Percentiles rank a stretch among this genome's conserved stretches.
Conservation (phyloP, 2,888 invertebrate genomes). For the Glyphotaelius pellucidus region DNA sequence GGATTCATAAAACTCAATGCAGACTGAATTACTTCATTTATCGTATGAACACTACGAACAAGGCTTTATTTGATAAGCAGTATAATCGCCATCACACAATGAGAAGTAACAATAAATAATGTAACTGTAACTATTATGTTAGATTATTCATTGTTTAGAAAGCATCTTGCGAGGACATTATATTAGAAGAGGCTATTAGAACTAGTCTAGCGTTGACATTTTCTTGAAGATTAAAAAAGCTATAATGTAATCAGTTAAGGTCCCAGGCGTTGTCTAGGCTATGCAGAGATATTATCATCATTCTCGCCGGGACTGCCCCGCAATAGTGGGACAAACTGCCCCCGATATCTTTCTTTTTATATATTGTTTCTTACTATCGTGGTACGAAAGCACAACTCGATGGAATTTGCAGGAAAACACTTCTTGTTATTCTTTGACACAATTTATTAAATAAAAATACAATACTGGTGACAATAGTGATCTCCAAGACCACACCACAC, state of each 20-base stretch:
- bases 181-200: background rate
- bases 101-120: background rate
- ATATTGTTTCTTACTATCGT: too few relatives aligned
- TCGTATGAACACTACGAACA: background rate
- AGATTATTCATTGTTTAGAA: background rate
- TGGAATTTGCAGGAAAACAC: too few relatives aligned
- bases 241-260: background rate
- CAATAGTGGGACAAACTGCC: too few relatives aligned
- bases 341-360: too few relatives aligned
- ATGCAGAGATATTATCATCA: too few relatives aligned
- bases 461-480: too few relatives aligned
- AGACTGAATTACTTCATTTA: background rate
- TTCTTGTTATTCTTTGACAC: too few relatives aligned
- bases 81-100: background rate
- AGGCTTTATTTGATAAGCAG: background rate
- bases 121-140: background rate
- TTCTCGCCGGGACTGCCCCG: too few relatives aligned
- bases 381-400: too few relatives aligned
- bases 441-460: too few relatives aligned
- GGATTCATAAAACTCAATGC: background rate
- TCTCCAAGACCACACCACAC: too few relatives aligned
- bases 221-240: background rate
- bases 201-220: background rate
- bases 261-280: too few relatives aligned
- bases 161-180: background rate